Conservation (phyloP, 2,113 vertebrate genomes). For the Albula glossodonta region DNA sequence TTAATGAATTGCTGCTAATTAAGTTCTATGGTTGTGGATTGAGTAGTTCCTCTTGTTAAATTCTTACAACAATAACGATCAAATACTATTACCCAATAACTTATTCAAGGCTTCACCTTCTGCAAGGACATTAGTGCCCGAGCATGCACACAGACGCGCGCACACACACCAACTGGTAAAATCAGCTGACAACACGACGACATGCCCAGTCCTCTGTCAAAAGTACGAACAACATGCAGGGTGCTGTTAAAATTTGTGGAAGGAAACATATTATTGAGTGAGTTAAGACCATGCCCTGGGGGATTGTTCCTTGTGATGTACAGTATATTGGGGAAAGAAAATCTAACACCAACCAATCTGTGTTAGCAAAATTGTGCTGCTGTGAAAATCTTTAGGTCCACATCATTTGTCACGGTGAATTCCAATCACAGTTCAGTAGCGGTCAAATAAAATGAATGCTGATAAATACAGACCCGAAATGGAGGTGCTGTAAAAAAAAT, state of each 20-base stretch:
- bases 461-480: neutral
- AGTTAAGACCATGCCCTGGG: conserved; percentile 29
- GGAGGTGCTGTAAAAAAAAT: neutral
- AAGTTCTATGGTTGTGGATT: neutral
- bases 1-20: neutral
- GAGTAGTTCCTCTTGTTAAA: neutral
- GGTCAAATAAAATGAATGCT: conserved; percentile 48
- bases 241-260: neutral
- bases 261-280: neutral
- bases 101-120: no score
- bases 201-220: neutral
- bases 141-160: neutral
- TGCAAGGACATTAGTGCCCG: no score
- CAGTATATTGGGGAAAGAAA: conserved; percentile 40
- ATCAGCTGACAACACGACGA: neutral
- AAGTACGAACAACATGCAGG: neutral
- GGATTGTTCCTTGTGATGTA: conserved; percentile 57
- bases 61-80: neutral
- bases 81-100: no score
- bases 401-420: conserved; percentile 62
- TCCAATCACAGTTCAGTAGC: conserved; percentile 61
- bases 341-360: conserved; percentile 66
- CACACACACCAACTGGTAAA: neutral
- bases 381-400: conserved; percentile 37
- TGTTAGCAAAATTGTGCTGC: conserved; percentile 59